Conservation (phyloP, 1,140 invertebrate genomes). For the Pinna nobilis region DNA sequence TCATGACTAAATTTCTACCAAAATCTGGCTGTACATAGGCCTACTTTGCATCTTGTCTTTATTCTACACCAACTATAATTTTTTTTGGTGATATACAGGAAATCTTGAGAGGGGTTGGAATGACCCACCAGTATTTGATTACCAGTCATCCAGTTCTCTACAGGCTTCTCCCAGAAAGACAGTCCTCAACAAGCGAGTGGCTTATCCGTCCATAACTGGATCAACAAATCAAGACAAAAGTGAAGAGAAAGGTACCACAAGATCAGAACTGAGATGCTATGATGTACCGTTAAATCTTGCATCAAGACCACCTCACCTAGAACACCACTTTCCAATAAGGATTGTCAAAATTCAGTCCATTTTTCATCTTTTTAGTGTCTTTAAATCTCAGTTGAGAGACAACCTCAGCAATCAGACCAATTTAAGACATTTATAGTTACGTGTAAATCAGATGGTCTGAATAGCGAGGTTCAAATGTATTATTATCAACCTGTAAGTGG, state of each 20-base stretch:
- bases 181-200: slow-evolving; percentile 59
- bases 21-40: slow-evolving; percentile 58
- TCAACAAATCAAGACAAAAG: no score
- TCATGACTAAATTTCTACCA: no score
- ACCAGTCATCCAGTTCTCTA: slow-evolving; percentile 20
- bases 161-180: slow-evolving; percentile 36
- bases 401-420: no score
- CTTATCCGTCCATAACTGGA: slow-evolving; percentile 40
- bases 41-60: slow-evolving; percentile 37
- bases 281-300: not conserved
- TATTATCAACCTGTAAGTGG: no score
- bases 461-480: no score
- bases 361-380: no score
- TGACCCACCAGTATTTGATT: slow-evolving; percentile 65
- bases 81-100: slow-evolving; percentile 45
- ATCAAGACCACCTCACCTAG: not conserved
- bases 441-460: no score
- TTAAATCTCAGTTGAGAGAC: no score
- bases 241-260: not conserved
- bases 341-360: no score
- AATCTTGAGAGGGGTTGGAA: slow-evolving; percentile 68
- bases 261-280: not conserved
- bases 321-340: not conserved
- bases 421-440: no score
- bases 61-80: not conserved